Conservation (phyloP, 2,113 vertebrate species). For the Oenanthe oenanthe region DNA sequence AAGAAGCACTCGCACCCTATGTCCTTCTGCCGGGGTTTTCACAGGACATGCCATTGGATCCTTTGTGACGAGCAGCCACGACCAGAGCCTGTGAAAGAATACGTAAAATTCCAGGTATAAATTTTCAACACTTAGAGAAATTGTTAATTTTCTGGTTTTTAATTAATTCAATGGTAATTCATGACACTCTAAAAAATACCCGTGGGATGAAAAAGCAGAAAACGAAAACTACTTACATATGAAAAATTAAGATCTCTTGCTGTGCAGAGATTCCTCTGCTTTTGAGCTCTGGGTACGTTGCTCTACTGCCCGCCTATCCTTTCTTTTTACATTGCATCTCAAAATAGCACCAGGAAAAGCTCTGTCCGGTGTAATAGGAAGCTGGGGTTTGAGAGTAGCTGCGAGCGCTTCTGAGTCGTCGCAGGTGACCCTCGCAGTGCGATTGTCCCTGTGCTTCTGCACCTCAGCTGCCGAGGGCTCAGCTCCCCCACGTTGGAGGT, state of each 20-base stretch:
- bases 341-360: background rate
- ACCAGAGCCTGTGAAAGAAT: background rate
- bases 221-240: rapidly evolving
- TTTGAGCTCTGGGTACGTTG: background rate
- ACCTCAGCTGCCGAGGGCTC: rapidly evolving
- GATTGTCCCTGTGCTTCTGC: background rate
- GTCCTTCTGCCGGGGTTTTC: rapidly evolving
- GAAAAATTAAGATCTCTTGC: background rate
- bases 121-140: background rate
- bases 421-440: background rate
- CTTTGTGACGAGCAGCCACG: rapidly evolving
- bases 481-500: rapidly evolving
- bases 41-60: rapidly evolving
- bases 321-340: background rate
- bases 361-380: background rate
- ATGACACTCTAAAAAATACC: background rate
- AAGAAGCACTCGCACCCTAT: rapidly evolving
- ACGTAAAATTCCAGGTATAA: background rate
- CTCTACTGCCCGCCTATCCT: background rate
- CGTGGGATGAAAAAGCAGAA: background rate
- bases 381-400: background rate
- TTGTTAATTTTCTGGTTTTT: background rate
- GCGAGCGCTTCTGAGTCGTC: rapidly evolving
- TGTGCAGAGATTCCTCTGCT: background rate
- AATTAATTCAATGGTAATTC: background rate